phyloP scores from a whole-genome alignment of 2,888 invertebrate species.

The Atherix ibis region DNA sequence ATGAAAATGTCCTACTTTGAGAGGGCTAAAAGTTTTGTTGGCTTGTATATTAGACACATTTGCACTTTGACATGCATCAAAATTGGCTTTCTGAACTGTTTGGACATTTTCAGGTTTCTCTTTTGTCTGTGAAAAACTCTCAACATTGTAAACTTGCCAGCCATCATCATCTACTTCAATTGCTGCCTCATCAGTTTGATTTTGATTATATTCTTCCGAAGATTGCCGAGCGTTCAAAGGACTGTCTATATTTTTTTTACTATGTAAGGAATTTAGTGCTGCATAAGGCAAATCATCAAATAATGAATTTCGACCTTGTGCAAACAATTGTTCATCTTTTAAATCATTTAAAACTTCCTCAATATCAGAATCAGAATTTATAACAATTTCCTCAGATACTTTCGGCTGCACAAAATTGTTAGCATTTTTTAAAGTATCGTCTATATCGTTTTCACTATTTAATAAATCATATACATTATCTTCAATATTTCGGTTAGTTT shows the following conservation, averaged over 20 bases:
- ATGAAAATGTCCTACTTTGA: slow-evolving; percentile 24
- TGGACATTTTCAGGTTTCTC: too few species aligned
- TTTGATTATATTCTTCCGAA: neutral
- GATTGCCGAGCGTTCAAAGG: neutral
- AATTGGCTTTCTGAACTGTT: slow-evolving; percentile 8
- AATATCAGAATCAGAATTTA: too few species aligned
- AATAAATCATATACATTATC: too few species aligned
- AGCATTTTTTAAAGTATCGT: too few species aligned
- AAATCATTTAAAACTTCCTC: too few species aligned
- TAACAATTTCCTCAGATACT: too few species aligned
- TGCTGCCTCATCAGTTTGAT: slow-evolving; percentile 6
- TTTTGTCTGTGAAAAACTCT: slow-evolving; percentile 12
- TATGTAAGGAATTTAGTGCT: too few species aligned
- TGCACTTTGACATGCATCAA: slow-evolving; percentile 3
- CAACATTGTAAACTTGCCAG: slow-evolving; percentile 38
- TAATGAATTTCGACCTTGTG: neutral
- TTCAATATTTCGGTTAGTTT: too few species aligned
- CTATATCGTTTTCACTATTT: too few species aligned
- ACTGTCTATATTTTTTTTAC: too few species aligned
- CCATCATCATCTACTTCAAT: slow-evolving; percentile 37
- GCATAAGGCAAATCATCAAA: neutral
- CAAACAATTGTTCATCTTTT: slow-evolving; percentile 9
- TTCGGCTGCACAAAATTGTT: too few species aligned
- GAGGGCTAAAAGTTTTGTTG: too few species aligned
- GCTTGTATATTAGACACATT: slow-evolving; percentile 4